Conservation (phyloP, 2,113 vertebrate species). For the Connochaetes taurinus region DNA sequence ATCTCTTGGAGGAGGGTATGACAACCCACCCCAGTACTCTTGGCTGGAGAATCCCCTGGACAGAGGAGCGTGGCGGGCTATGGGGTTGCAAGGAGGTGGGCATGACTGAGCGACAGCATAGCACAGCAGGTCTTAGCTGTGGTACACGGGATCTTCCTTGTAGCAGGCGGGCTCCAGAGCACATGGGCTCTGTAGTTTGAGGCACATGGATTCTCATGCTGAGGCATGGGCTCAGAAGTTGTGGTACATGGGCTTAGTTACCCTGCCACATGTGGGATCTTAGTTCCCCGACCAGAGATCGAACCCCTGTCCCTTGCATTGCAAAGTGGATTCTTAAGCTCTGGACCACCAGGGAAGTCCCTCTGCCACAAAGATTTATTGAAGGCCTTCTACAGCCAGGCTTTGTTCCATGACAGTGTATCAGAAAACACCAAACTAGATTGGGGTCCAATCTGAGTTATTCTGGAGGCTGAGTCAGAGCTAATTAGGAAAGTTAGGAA, state of each 20-base stretch:
- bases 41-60: neutral
- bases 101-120: neutral
- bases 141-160: accelerated
- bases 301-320: neutral
- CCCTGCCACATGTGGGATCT: neutral
- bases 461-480: neutral
- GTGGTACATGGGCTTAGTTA: neutral
- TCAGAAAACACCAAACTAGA: neutral
- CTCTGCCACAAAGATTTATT: neutral
- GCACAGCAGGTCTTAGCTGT: neutral
- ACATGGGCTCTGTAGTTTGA: neutral
- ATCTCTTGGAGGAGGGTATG: neutral
- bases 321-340: neutral
- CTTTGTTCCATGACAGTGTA: neutral
- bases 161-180: neutral
- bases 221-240: neutral
- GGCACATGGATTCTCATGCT: neutral
- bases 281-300: neutral
- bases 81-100: neutral
- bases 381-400: neutral
- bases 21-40: neutral
- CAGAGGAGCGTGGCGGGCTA: neutral
- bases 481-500: neutral
- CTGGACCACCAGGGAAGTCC: neutral
- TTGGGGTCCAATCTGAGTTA: neutral